Conservation (phyloP, 2,888 invertebrate genomes). For the Cheilosia variabilis region DNA sequence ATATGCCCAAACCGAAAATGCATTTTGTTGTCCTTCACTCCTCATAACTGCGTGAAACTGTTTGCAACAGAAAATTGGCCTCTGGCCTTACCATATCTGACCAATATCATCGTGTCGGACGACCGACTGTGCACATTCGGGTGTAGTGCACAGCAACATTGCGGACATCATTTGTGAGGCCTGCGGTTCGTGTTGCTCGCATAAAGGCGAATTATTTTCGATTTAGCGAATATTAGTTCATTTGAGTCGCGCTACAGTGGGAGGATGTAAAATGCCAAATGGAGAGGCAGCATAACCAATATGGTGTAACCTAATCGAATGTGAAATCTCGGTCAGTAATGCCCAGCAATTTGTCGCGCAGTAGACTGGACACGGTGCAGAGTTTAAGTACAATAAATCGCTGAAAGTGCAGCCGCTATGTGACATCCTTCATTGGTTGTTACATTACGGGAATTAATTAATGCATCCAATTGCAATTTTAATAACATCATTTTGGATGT, state of each 20-base stretch:
- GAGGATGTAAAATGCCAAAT: background rate
- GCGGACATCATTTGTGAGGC: slow-evolving; percentile 34
- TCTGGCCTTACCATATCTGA: background rate
- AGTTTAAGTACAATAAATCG: slow-evolving; percentile 33
- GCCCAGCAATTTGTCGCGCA: slow-evolving; percentile 35
- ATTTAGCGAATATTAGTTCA: slow-evolving; percentile 54
- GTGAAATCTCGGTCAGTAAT: slow-evolving; percentile 56
- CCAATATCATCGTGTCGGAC: slow-evolving; percentile 8
- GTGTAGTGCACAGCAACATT: slow-evolving; percentile 13
- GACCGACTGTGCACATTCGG: background rate
- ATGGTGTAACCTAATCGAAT: slow-evolving; percentile 56
- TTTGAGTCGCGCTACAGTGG: slow-evolving; percentile 2
- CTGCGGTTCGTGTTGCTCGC: slow-evolving; percentile 38
- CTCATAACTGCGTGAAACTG: slow-evolving; percentile 31
- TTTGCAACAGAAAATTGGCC: slow-evolving; percentile 24
- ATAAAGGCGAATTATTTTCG: slow-evolving; percentile 51
- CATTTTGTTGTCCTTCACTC: slow-evolving; percentile 30
- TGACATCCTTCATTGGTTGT: slow-evolving; percentile 39
- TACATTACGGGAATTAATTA: slow-evolving; percentile 36
- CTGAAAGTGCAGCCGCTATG: slow-evolving; percentile 8
- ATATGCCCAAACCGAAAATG: slow-evolving; percentile 19
- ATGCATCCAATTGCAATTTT: slow-evolving; percentile 30
- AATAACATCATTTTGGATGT: slow-evolving; percentile 49
- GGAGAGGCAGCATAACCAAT: slow-evolving; percentile 15
- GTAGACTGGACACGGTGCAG: slow-evolving; percentile 3